phyloP scores from a whole-genome alignment of 2,797 vertebrate species.

The Syngnathus rostellatus region DNA sequence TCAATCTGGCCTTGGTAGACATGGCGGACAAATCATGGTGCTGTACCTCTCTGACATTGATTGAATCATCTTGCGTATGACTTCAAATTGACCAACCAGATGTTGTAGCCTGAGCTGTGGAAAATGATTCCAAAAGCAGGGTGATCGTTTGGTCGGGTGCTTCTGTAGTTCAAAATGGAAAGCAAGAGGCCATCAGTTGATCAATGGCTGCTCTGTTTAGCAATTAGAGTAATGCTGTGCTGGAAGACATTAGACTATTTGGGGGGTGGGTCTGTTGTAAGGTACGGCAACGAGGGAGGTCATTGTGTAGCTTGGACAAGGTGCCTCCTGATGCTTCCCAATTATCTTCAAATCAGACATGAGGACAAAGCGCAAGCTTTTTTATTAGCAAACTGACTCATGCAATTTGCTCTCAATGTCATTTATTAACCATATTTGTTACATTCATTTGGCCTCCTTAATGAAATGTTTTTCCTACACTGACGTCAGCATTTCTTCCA shows the following conservation, averaged over 20 bases:
- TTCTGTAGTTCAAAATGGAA: slow-evolving; percentile 13
- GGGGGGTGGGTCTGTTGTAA: background rate
- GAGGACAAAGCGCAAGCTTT: background rate
- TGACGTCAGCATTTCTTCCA: slow-evolving; percentile 54
- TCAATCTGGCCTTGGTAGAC: background rate
- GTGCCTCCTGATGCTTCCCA: background rate
- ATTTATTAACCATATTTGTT: slow-evolving; percentile 11
- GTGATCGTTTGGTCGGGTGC: slow-evolving; percentile 5
- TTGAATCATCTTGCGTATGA: background rate
- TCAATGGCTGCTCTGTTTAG: slow-evolving; percentile 20
- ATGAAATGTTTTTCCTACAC: slow-evolving; percentile 51
- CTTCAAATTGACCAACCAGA: background rate
- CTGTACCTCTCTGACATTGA: background rate
- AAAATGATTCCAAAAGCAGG: background rate
- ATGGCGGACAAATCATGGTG: background rate
- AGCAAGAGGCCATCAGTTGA: slow-evolving; percentile 32
- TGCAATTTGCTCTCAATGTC: background rate
- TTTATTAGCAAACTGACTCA: background rate
- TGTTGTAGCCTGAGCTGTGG: background rate
- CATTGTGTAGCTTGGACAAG: background rate
- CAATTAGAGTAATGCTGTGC: slow-evolving; percentile 44
- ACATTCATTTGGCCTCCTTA: slow-evolving; percentile 15
- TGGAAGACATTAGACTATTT: slow-evolving; percentile 10
- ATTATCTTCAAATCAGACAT: background rate
- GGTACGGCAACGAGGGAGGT: background rate